Percentiles rank a stretch among this genome's conserved stretches.
Evolutionary conservation across 2,888 invertebrate species (phyloP).

Genomic region (Eledona agricola): DNA sequence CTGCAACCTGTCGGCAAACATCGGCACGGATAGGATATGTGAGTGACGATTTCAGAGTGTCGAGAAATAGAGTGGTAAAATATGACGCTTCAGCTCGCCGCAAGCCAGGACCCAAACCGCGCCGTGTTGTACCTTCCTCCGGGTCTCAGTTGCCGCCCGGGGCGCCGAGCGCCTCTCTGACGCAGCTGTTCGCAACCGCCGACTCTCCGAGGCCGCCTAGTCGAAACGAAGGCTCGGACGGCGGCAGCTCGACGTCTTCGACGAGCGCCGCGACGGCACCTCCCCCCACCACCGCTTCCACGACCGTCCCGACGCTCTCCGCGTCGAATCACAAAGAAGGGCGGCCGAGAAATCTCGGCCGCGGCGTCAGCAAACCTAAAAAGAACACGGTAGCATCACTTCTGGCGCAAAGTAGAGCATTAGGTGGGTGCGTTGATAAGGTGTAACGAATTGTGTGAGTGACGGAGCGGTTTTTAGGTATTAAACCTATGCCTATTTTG

Average conservation of each 20-base stretch:
- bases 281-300: slow-evolving; percentile 46
- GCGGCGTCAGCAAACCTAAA: slow-evolving; percentile 90
- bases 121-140: slow-evolving; percentile 67
- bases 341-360: slow-evolving; percentile 82
- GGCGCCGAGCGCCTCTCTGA: slow-evolving; percentile 65
- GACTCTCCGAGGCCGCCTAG: slow-evolving; percentile 69
- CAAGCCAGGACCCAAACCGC: slow-evolving; percentile 78
- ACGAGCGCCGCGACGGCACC: slow-evolving; percentile 47
- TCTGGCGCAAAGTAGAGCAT: slow-evolving; percentile 84
- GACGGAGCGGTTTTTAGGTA: slow-evolving; percentile 57
- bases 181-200: slow-evolving; percentile 68
- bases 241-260: slow-evolving; percentile 55
- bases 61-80: slow-evolving; percentile 2
- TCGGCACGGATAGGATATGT: slow-evolving; percentile 66
- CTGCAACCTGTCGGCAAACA: slow-evolving; percentile 66
- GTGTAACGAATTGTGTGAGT: slow-evolving; percentile 1
- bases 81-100: slow-evolving; percentile 69
- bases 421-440: slow-evolving; percentile 62
- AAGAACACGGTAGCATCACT: slow-evolving; percentile 92
- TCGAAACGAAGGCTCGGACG: slow-evolving; percentile 58
- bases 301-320: slow-evolving; percentile 41
- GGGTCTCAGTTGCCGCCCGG: slow-evolving; percentile 62
- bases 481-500: slow-evolving; percentile 74
- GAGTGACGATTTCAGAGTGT: slow-evolving; percentile 50
- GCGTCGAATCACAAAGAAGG: slow-evolving; percentile 71